Percentiles rank a stretch among this genome's conserved stretches.
These are phyloP conservation scores for Eristalis intricaria DNA, from an alignment of 2,888 invertebrate genomes.

Conservation along the genomic window DNA sequence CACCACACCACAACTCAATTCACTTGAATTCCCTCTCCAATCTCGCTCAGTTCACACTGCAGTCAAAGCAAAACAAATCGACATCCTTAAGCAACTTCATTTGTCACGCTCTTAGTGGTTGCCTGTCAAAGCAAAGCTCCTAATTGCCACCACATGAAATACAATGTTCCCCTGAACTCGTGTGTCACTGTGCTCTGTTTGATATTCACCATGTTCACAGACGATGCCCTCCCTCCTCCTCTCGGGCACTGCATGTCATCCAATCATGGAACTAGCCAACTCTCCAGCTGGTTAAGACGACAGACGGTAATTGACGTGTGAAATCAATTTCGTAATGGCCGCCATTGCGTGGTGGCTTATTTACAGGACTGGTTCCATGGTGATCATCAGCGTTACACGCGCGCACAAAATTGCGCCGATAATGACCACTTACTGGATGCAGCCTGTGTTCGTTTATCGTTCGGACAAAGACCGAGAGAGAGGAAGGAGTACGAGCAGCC, in stretches of 20 bases:
- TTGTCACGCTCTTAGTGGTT: background rate
- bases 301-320: slow-evolving; percentile 17
- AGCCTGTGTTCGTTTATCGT: background rate
- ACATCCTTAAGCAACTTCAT: background rate
- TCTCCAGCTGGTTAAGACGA: background rate
- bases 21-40: background rate
- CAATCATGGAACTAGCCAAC: background rate
- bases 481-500: background rate
- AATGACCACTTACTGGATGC: background rate
- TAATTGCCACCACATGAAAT: background rate
- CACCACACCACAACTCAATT: background rate
- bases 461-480: background rate
- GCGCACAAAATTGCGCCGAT: background rate
- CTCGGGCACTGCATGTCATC: background rate
- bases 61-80: background rate
- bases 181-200: background rate
- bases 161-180: background rate
- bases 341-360: slow-evolving; percentile 17
- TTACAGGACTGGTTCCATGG: slow-evolving; percentile 10
- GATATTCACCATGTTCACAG: background rate
- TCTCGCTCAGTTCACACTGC: background rate
- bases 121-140: background rate
- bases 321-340: slow-evolving; percentile 22
- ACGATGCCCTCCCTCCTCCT: background rate
- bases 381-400: background rate